phyloP scores from a whole-genome alignment of 1,140 invertebrate genomes.

The Solen grandis region DNA sequence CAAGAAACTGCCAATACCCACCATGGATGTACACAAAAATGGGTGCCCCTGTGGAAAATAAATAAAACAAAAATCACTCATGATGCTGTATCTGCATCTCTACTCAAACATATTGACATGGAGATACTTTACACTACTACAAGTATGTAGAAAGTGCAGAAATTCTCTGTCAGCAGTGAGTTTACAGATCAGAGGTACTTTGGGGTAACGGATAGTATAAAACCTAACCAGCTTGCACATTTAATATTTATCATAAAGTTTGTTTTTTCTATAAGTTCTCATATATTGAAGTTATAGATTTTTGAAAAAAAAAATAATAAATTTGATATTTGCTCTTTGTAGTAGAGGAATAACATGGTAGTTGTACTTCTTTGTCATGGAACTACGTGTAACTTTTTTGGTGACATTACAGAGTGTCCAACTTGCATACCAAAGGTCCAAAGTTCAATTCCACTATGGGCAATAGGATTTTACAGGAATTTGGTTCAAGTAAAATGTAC shows the following conservation, averaged over 20 bases:
- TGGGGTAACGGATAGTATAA: background rate
- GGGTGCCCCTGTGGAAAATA: slow-evolving; percentile 84
- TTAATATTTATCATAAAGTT: background rate
- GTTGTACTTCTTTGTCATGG: too few species aligned
- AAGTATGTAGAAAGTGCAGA: background rate
- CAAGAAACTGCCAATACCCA: slow-evolving; percentile 89
- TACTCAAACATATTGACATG: background rate
- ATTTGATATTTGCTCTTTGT: too few species aligned
- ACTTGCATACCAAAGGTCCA: too few species aligned
- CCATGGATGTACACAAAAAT: slow-evolving; percentile 91
- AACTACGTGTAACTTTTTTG: too few species aligned
- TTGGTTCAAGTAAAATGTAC: background rate
- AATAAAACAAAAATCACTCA: background rate
- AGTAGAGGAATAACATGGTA: too few species aligned
- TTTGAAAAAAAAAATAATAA: too few species aligned
- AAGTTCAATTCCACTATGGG: background rate
- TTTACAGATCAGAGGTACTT: background rate
- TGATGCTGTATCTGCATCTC: background rate
- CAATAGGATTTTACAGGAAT: background rate
- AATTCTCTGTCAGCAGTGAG: background rate
- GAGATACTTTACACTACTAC: background rate
- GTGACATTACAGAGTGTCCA: too few species aligned
- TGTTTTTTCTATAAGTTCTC: too few species aligned
- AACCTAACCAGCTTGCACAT: background rate
- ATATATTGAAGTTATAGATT: too few species aligned